These are phyloP conservation scores for Pammene aurita DNA, from an alignment of 2,888 invertebrate genomes.

Conservation along the genomic window DNA sequence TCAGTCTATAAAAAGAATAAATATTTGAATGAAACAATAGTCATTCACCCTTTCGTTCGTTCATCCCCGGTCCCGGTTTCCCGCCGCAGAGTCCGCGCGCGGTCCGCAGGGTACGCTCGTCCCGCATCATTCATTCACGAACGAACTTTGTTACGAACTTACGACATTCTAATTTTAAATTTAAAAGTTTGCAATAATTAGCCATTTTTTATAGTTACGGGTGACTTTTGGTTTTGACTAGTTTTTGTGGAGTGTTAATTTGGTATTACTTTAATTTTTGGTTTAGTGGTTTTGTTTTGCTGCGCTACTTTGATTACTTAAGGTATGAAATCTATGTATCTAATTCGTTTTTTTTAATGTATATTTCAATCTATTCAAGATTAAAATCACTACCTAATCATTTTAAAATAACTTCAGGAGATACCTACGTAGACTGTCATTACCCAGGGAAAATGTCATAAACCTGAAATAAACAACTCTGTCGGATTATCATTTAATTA, in stretches of 20 bases:
- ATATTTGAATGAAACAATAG: conserved; percentile 32
- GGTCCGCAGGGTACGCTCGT: conserved; percentile 65
- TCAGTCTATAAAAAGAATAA: conserved; percentile 20
- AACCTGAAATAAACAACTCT: too few species aligned
- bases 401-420: background rate
- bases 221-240: background rate
- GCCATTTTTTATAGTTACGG: background rate
- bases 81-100: conserved; percentile 62
- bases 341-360: too few species aligned
- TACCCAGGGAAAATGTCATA: too few species aligned
- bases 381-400: background rate
- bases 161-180: conserved; percentile 20
- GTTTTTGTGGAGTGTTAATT: conserved; percentile 14
- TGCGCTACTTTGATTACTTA: background rate
- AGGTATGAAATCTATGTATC: conserved; percentile 16
- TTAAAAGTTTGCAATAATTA: background rate
- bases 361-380: too few species aligned
- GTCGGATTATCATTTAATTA: too few species aligned
- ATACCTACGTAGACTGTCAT: too few species aligned
- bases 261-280: background rate
- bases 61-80: conserved; percentile 46
- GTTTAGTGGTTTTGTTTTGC: background rate
- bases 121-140: conserved; percentile 48
- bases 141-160: conserved; percentile 50
- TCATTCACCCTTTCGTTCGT: conserved; percentile 46